Percentiles rank a stretch among this genome's conserved stretches.
Evolutionary conservation across 2,797 vertebrate genomes (phyloP).

Genomic region (Esox masquinongy): DNA sequence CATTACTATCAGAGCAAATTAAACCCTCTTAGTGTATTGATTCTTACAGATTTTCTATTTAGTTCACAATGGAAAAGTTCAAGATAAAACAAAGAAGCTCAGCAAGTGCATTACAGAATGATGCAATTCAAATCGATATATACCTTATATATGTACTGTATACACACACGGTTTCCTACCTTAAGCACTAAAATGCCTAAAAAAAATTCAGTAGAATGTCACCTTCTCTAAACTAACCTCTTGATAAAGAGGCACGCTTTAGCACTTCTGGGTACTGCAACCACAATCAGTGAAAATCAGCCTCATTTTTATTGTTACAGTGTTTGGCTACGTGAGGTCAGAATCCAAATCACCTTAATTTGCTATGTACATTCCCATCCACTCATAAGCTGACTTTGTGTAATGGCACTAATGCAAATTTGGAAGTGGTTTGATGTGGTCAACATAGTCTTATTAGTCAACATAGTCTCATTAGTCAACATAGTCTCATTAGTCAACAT

Average conservation of each 20-base stretch:
- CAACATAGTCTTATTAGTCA: too few species aligned
- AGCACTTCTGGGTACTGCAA: neutral
- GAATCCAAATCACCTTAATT: too few species aligned
- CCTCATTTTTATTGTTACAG: too few species aligned
- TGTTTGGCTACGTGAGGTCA: too few species aligned
- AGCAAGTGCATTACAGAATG: neutral
- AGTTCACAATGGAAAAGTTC: neutral
- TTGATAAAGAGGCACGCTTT: neutral
- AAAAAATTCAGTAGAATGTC: slow-evolving; percentile 13
- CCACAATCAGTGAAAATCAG: neutral
- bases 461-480: too few species aligned
- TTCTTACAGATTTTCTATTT: neutral
- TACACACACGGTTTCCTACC: neutral
- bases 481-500: too few species aligned
- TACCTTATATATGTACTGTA: neutral
- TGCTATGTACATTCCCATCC: too few species aligned
- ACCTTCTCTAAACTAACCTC: slow-evolving; percentile 22
- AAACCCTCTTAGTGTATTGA: neutral
- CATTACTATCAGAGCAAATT: neutral
- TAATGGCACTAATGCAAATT: too few species aligned
- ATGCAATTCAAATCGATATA: neutral
- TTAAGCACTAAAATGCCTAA: neutral
- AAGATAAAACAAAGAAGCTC: slow-evolving; percentile 2
- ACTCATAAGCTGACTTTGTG: too few species aligned
- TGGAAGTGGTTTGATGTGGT: too few species aligned